A percentile compares a stretch with the other conserved stretches of the same genome.
Evolutionary conservation across 2,113 vertebrate species (phyloP).

Genomic region (Sus scrofa): DNA sequence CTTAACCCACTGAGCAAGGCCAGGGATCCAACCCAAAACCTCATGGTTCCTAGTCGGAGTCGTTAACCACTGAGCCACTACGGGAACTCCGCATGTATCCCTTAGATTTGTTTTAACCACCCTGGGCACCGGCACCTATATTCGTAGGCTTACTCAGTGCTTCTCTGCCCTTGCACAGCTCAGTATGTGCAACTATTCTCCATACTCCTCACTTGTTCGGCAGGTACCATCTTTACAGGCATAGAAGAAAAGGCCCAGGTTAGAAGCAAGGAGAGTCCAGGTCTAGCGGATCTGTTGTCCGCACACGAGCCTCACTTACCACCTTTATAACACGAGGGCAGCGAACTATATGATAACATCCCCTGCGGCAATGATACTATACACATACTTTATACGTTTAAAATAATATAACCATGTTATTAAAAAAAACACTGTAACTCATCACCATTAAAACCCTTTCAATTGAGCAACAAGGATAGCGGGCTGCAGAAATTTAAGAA

Average conservation of each 20-base stretch:
- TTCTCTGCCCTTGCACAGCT: background rate
- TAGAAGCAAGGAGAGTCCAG: background rate
- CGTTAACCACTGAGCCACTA: no score
- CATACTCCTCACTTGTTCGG: background rate
- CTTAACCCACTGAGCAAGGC: no score
- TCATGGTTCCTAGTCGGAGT: no score
- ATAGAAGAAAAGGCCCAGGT: background rate
- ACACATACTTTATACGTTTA: background rate
- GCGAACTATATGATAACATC: background rate
- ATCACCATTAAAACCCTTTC: background rate
- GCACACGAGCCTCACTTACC: background rate
- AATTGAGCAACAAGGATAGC: background rate
- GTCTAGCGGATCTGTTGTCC: background rate
- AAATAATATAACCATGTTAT: background rate
- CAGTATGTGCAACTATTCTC: rapidly evolving
- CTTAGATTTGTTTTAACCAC: background rate
- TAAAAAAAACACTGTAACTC: background rate
- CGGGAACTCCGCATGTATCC: no score
- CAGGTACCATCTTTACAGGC: background rate
- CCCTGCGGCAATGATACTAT: background rate
- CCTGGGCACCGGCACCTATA: background rate
- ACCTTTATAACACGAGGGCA: rapidly evolving
- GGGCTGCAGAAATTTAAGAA: background rate
- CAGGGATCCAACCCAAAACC: no score
- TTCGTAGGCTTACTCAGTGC: rapidly evolving